Percentiles rank a stretch among this genome's conserved stretches.
Evolutionary conservation across 1,140 invertebrate genomes (phyloP).

Genomic region (Anoplolepis gracilipes): DNA sequence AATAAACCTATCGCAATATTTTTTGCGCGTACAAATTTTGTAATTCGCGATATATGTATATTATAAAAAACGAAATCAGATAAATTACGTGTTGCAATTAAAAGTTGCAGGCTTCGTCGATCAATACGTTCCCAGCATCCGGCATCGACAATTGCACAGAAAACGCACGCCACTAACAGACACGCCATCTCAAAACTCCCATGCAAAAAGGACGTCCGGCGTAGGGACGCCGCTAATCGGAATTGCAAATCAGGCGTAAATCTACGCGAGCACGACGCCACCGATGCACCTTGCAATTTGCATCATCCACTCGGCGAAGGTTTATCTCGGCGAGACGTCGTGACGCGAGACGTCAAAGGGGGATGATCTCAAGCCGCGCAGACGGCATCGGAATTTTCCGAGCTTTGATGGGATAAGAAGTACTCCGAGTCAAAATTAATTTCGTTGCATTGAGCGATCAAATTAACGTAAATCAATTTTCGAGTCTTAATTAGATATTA

Average conservation of each 20-base stretch:
- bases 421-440: background rate
- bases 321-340: constrained; percentile 37
- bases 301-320: background rate
- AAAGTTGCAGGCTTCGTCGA: background rate
- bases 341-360: background rate
- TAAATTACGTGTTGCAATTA: background rate
- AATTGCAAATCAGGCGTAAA: constrained; percentile 58
- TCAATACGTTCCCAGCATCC: constrained; percentile 52
- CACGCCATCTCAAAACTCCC: constrained; percentile 50
- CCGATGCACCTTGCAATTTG: constrained; percentile 21
- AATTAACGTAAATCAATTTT: background rate
- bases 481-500: background rate
- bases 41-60: background rate
- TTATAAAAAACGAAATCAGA: background rate
- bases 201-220: constrained; percentile 43
- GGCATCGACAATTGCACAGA: constrained; percentile 45
- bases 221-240: constrained; percentile 44
- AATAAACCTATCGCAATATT: background rate
- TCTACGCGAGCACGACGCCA: constrained; percentile 38
- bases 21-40: too few relatives aligned
- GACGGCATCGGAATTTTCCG: constrained; percentile 50
- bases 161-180: constrained; percentile 47
- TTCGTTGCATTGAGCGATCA: background rate
- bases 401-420: background rate
- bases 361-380: background rate